phyloP scores from a whole-genome alignment of 2,797 vertebrate species.

The Typhlichthys subterraneus region DNA sequence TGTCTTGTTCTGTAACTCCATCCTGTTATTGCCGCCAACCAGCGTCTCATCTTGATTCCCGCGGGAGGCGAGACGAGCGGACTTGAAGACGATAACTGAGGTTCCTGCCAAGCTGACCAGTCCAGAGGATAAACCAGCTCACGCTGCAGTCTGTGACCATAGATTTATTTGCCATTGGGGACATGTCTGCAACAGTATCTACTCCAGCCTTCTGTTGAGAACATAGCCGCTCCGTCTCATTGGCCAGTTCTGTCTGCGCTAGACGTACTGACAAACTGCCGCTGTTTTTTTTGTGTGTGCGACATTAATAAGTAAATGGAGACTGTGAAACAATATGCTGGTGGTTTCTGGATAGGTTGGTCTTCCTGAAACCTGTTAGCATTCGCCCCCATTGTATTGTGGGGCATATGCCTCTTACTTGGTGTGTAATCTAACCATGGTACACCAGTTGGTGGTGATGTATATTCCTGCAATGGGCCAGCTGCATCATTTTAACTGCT shows the following conservation, averaged over 20 bases:
- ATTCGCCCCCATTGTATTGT: constrained; percentile 43
- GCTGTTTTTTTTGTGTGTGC: constrained; percentile 68
- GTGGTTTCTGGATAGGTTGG: constrained; percentile 46
- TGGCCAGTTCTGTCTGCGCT: constrained; percentile 44
- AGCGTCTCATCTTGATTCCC: constrained; percentile 59
- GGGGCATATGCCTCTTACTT: constrained; percentile 64
- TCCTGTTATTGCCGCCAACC: constrained; percentile 60
- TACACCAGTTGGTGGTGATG: constrained; percentile 30
- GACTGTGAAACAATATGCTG: constrained; percentile 63
- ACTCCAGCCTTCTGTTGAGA: constrained; percentile 38
- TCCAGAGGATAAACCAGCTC: constrained; percentile 66
- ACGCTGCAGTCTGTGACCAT: constrained; percentile 59
- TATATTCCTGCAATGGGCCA: constrained; percentile 66
- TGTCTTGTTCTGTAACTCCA: constrained; percentile 69
- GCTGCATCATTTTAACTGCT: constrained; percentile 72
- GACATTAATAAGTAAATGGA: constrained; percentile 66
- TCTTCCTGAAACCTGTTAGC: constrained; percentile 69
- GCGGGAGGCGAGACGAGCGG: constrained; percentile 21
- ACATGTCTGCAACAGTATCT: constrained; percentile 67
- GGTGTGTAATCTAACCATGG: constrained; percentile 41
- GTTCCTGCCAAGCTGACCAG: constrained; percentile 61
- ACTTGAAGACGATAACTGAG: constrained; percentile 49
- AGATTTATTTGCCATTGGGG: constrained; percentile 76
- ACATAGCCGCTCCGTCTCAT: constrained; percentile 58
- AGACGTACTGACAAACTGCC: constrained; percentile 59